These are phyloP conservation scores for Hypothenemus hampei DNA, from an alignment of 1,140 invertebrate genomes.

Conservation along the genomic window DNA sequence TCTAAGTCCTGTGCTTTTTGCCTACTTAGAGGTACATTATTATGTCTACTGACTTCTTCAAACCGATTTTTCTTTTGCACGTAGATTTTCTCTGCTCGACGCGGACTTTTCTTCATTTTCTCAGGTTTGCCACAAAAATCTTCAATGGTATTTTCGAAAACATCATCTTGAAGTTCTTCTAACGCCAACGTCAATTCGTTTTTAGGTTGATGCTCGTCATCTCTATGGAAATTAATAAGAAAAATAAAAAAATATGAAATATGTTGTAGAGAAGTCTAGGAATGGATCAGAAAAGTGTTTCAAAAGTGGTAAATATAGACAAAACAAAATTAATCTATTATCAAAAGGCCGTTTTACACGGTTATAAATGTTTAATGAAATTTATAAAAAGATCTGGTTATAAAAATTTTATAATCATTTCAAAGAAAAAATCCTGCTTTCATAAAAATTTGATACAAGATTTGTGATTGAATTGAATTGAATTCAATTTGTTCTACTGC, in stretches of 20 bases:
- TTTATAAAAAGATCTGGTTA: no score
- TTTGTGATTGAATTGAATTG: no score
- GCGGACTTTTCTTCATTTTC: slow-evolving; percentile 39
- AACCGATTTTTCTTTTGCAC: slow-evolving; percentile 44
- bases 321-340: no score
- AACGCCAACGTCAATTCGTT: slow-evolving; percentile 42
- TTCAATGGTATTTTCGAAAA: slow-evolving; percentile 41
- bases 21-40: slow-evolving; percentile 23
- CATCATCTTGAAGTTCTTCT: slow-evolving; percentile 45
- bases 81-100: slow-evolving; percentile 40
- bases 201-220: slow-evolving; percentile 41
- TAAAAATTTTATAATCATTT: no score
- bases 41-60: slow-evolving; percentile 31
- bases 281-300: no score
- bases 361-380: no score
- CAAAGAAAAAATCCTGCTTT: no score
- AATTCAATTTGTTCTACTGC: no score
- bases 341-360: no score
- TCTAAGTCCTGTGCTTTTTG: slow-evolving; percentile 33
- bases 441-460: no score
- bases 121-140: slow-evolving; percentile 33
- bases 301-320: no score
- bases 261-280: background rate
- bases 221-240: slow-evolving; percentile 16
- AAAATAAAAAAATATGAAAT: background rate